Evolutionary conservation across 2,113 vertebrate species (phyloP), one percentile per base, ranked within the genome.

Genomic region (Poeciliopsis prolifica): DNA sequence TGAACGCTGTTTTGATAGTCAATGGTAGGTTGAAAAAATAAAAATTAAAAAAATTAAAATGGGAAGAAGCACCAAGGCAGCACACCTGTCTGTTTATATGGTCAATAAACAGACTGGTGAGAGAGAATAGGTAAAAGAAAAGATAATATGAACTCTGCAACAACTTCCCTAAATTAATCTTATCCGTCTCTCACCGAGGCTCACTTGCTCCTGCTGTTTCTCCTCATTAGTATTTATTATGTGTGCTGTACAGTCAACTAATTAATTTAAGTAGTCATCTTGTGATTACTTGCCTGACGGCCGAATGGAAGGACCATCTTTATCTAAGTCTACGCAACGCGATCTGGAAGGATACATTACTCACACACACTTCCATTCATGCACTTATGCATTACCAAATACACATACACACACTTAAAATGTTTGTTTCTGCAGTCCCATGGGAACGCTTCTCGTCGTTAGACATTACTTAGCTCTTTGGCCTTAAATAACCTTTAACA

Each of bases 231-330:
- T 75, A 73, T 88, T 88, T 87, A 87, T 75, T 72, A 75, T 68
- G 61, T 74, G 78, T 72, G 74, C 28, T n/a, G 70, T 67, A 72
- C 61, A 70, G 71, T 72, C 69, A 29, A 65, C 69, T 89, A 86
- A 91, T 89, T 88, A 89, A 87, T 87, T 80, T 66, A 85, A 86
- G 82, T 80, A 86, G 72, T 68, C 87, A 88, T 91, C 81, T 85
- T 68, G 87, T 84, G 75, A 89, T 89, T 87, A 84, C 85, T 82
- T 67, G 68, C 48, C 0, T 15, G 58, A 83, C 85, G 83, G 78
- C 74, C 69, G 80, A 2, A 19, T 78, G 60, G 72, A 83, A 72
- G 77, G 71, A 75, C 77, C 79, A 68, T 81, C 82, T 72, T 83
- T 72, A 78, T 91, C 85, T 77, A n/a, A n/a, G 74, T 22, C 84